Base-by-base conservation (phyloP, 2,888 invertebrate genomes). In the Noctua janthina region DNA sequence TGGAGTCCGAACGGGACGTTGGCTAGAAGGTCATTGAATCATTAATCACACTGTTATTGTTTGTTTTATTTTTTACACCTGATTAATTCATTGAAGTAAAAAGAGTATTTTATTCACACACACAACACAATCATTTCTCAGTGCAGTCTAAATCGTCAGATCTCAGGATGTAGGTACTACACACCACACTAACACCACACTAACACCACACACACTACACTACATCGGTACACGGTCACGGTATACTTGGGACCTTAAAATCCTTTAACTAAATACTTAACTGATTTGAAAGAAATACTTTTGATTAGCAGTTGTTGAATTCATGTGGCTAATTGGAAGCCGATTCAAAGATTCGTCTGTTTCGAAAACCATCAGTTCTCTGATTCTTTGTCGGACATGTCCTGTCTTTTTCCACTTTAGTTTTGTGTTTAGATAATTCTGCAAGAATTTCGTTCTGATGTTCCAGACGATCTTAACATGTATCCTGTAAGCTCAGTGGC, bases 1-100 rank as follows among this genome's bases (percentile, higher is more conserved):
- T 93, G 92, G 85, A 93, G 92, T 89, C 88, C 83, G 87, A 87
- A 91, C 88, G 92, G 93, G 92, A 92, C 93, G 82, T 92, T 93
- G 92, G 92, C 92, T 89, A 91, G 90, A 92, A 93, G 93, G 92
- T 92, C 90, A 93, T 91, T 91, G 92, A 87, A 89, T 90, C 83
- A 85, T 87, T 66, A 67, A 84, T 87, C 64, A 66, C 79, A 71
- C 62, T 72, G 75, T 72, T 67, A 23, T 43, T 23, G 51, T 59
- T 43, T 46, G 1, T 39, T 11, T 10, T 43, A 20, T 43, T 39
- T 43, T 56, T 70, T 71, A 51, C 43, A 20, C 59, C n/a, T 70
- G n/a, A 17, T 43, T 35, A 13, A 35, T 67, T 39, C 49, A 17
- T 39, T 35, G 51, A 15, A 51, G 51, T 64, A 43, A 51, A 43